Percentiles rank a stretch among this genome's conserved stretches.
Evolutionary conservation across 2,888 invertebrate genomes (phyloP).

Genomic region (Mellilla xanthometata): DNA sequence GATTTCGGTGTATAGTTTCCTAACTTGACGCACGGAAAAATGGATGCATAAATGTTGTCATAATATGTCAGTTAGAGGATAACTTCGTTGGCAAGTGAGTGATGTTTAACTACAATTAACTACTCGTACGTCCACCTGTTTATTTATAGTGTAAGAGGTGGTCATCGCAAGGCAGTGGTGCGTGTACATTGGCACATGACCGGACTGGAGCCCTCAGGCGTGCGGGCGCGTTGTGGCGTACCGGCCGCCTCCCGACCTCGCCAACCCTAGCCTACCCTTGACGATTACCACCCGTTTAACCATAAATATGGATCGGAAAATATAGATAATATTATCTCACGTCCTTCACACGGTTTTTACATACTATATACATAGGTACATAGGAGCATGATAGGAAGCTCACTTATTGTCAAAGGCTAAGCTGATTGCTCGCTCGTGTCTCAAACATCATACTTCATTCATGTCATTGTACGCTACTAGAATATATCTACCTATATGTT

Average conservation of each 20-base stretch:
- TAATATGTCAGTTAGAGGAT: too few relatives aligned
- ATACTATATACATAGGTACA: neutral
- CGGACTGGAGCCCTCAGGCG: constrained; percentile 61
- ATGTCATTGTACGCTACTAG: too few relatives aligned
- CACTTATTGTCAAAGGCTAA: neutral
- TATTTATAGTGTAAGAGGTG: constrained; percentile 61
- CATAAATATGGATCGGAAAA: constrained; percentile 14
- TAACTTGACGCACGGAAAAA: too few relatives aligned
- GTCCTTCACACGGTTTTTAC: neutral
- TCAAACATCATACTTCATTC: too few relatives aligned
- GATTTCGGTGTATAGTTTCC: too few relatives aligned
- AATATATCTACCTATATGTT: too few relatives aligned
- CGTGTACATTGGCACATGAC: constrained; percentile 59
- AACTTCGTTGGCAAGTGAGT: too few relatives aligned
- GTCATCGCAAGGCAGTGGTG: constrained; percentile 58
- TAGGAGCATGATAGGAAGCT: neutral
- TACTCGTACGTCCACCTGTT: constrained; percentile 30
- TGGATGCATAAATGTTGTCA: too few relatives aligned
- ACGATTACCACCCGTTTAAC: constrained; percentile 23
- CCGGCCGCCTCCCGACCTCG: constrained; percentile 19
- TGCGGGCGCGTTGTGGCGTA: constrained; percentile 45
- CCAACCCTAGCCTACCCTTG: constrained; percentile 23
- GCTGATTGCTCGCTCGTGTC: neutral
- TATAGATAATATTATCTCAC: constrained; percentile 15
- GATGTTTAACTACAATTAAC: too few relatives aligned